These are phyloP conservation scores for Muscicapa striata DNA, from an alignment of 2,797 vertebrate genomes.

Conservation along the genomic window DNA sequence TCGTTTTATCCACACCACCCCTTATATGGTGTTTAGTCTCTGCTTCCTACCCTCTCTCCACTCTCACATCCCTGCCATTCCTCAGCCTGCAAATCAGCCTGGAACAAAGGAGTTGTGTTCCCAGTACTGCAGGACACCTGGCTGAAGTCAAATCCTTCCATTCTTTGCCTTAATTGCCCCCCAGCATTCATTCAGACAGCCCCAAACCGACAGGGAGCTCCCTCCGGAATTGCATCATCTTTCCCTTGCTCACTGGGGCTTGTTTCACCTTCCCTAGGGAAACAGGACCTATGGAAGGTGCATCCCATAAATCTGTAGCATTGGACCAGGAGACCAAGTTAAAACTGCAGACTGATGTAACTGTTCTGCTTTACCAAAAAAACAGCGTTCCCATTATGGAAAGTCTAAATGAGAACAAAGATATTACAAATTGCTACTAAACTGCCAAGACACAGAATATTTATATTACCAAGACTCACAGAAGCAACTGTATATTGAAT, in stretches of 20 bases:
- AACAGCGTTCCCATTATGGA: not conserved
- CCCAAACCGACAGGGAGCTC: not conserved
- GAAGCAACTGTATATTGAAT: not conserved
- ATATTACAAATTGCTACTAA: not conserved
- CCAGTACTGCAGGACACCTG: not conserved
- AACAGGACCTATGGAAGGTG: not conserved
- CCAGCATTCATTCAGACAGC: not conserved
- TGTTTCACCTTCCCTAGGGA: not conserved
- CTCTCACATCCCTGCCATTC: not conserved
- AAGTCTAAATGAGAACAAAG: not conserved
- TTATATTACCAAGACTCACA: not conserved
- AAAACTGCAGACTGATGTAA: not conserved
- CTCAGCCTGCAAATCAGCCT: not conserved
- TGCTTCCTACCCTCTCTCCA: not conserved
- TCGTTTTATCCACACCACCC: not conserved
- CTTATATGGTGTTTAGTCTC: not conserved
- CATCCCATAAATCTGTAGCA: not conserved
- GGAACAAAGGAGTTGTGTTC: not conserved
- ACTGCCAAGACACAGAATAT: not conserved
- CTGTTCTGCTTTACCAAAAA: not conserved
- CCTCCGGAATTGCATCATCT: not conserved
- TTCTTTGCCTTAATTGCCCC: not conserved
- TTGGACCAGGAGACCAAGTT: not conserved
- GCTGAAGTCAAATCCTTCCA: not conserved
- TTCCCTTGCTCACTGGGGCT: not conserved